Conservation (phyloP, 2,113 vertebrate genomes). For the Cyanocitta stelleri region DNA sequence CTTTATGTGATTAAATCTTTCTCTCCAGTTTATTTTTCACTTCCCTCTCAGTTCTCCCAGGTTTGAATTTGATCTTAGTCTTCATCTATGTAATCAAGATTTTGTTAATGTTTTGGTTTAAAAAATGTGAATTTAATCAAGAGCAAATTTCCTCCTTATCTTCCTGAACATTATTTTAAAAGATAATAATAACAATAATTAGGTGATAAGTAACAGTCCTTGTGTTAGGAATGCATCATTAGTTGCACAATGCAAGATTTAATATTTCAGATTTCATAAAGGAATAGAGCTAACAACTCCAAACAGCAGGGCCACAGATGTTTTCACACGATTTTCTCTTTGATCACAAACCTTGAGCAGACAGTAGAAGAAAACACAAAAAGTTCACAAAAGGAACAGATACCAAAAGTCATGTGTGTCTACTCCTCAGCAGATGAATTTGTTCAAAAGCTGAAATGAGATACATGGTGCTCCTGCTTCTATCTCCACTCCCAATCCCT, state of each 20-base stretch:
- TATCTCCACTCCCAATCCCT: background rate
- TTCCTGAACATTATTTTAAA: background rate
- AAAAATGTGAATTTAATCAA: background rate
- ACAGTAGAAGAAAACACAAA: background rate
- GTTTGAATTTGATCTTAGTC: background rate
- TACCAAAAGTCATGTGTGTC: background rate
- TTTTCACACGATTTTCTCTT: background rate
- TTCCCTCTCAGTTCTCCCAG: background rate
- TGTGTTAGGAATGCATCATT: background rate
- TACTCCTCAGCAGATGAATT: background rate
- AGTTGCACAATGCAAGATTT: background rate
- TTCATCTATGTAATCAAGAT: background rate
- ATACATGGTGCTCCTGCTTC: background rate
- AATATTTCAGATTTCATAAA: background rate
- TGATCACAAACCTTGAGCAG: background rate
- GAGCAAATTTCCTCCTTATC: background rate
- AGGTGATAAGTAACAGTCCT: background rate
- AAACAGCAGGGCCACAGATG: background rate
- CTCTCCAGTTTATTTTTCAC: background rate
- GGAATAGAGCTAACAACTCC: background rate
- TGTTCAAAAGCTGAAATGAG: background rate
- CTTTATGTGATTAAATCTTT: background rate
- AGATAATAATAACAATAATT: background rate
- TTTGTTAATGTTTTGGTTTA: background rate
- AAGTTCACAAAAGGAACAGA: background rate